Base-by-base conservation (phyloP, 2,113 vertebrate genomes). In the Podocnemis expansa region DNA sequence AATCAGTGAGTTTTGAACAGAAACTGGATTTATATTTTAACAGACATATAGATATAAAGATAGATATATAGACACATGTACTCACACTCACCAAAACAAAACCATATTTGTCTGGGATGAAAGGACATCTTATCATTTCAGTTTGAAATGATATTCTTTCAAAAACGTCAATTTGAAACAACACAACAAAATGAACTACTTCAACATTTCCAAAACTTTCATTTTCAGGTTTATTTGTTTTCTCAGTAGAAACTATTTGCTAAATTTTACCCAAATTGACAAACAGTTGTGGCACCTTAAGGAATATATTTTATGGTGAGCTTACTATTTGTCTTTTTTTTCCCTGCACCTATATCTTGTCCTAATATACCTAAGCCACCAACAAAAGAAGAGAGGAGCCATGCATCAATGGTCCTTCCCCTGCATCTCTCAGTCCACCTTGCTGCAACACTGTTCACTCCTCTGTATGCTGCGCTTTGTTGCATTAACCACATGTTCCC, bases 401-500 rank as follows among this genome's bases (percentile, higher is more conserved):
- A 52, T 34, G 24, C 56, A 58, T 58, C 56, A 58, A 29, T 58
- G 11, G 80, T n/a, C 3, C 34, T 16, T 52, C 55, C 11, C 70
- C 54, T 38, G 75, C 22, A 85, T 4, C 73, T 84, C 38, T 78
- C 80, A 81, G 2, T 4, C 34, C 31, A 52, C 13, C 25, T 22
- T 13, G 13, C 41, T 5, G 6, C 76, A 85, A 49, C 2, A 6
- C 52, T 60, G 90, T 16, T 22, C 54, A 29, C 27, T 58, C 34
- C 67, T 51, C 56, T 79, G 5, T 14, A 10, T 4, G 19, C 31
- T 43, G 70, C 24, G 58, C 38, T 70, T 3, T 19, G 1, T 4
- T 21, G 22, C 34, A 1, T 0, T 2, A 6, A 22, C 0, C 4
- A 14, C 67, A 82, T 0, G 1, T 54, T 49, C n/a, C 63, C 14